Conservation (phyloP, 2,113 vertebrate genomes). For the Miniopterus natalensis region DNA sequence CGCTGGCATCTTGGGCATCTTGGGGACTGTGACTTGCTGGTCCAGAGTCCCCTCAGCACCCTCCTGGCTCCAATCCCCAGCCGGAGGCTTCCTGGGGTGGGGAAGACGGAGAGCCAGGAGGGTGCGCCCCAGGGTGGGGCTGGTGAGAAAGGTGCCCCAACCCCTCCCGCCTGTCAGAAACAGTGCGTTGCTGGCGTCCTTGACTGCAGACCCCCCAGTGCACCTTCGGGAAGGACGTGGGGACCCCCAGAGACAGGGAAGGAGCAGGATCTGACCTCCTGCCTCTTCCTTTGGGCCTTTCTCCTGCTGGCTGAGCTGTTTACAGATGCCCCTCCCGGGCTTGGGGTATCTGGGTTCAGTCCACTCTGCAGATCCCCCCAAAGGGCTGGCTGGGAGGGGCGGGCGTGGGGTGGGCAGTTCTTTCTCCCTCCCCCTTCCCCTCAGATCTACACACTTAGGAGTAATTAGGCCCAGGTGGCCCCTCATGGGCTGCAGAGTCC, state of each 20-base stretch:
- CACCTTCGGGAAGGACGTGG: background rate
- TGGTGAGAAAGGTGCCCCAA: background rate
- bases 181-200: fast-evolving
- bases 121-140: background rate
- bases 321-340: background rate
- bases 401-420: background rate
- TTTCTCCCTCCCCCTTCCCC: background rate
- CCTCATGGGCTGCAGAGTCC: background rate
- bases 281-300: background rate
- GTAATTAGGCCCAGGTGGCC: conserved; percentile 77
- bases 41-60: fast-evolving
- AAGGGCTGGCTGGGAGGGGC: background rate
- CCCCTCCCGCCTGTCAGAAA: background rate
- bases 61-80: too few species aligned
- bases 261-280: too few species aligned
- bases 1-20: background rate
- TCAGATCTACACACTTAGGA: conserved; percentile 56
- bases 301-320: fast-evolving
- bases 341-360: background rate
- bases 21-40: background rate
- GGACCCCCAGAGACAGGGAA: background rate
- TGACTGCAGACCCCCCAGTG: background rate
- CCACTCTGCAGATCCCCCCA: background rate
- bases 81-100: background rate
- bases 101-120: background rate